These are phyloP conservation scores for Thaleichthys pacificus DNA, from an alignment of 2,797 vertebrate genomes.

Conservation along the genomic window DNA sequence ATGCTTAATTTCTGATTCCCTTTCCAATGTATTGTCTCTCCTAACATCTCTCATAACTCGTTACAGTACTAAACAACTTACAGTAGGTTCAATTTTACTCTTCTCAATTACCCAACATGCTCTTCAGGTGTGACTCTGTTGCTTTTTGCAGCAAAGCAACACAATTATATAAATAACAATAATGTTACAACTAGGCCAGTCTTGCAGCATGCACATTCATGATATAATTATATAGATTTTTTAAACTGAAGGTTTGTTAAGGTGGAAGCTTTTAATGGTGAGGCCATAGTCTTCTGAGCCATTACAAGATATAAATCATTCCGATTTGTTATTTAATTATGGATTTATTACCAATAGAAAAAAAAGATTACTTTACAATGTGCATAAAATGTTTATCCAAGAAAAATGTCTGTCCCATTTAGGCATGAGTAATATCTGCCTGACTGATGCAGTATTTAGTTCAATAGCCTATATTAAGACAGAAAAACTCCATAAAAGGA, in stretches of 20 bases:
- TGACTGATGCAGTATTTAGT: neutral
- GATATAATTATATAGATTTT: neutral
- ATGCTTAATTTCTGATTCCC: neutral
- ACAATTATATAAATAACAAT: neutral
- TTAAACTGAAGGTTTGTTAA: too few relatives aligned
- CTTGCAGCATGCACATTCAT: neutral
- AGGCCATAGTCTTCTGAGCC: slow-evolving; percentile 10
- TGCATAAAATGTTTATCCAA: neutral
- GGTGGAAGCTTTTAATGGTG: neutral
- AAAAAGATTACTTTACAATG: neutral
- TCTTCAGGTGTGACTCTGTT: slow-evolving; percentile 24
- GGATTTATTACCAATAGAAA: too few relatives aligned
- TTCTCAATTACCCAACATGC: slow-evolving; percentile 14
- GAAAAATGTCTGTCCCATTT: neutral
- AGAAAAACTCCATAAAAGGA: neutral
- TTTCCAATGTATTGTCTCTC: neutral
- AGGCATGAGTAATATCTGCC: neutral
- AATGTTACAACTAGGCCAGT: neutral
- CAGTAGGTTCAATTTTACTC: slow-evolving; percentile 20
- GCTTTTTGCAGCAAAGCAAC: slow-evolving; percentile 12
- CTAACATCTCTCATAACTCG: slow-evolving; percentile 2
- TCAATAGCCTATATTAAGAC: neutral
- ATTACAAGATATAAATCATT: slow-evolving; percentile 14
- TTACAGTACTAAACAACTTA: slow-evolving; percentile 7
- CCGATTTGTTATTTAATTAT: too few relatives aligned